Conservation (phyloP, 2,888 invertebrate genomes). For the Crossocerus cetratus region DNA sequence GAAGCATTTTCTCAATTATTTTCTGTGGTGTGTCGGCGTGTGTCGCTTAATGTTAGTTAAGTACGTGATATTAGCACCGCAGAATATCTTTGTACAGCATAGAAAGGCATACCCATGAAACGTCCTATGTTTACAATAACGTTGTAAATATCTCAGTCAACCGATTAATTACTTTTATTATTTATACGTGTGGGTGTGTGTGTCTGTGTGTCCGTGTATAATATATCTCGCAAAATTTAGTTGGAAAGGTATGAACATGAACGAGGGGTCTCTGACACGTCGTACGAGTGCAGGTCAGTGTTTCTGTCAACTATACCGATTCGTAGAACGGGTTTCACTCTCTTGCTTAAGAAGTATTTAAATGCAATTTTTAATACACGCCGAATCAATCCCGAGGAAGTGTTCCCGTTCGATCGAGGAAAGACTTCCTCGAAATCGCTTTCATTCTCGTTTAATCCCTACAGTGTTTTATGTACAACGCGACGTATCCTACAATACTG, state of each 20-base stretch:
- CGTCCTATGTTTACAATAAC: conserved; percentile 36
- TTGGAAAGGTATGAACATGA: conserved; percentile 24
- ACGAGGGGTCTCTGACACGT: conserved; percentile 5
- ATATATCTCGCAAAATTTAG: conserved; percentile 18
- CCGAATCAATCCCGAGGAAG: conserved; percentile 25
- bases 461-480: conserved; percentile 60
- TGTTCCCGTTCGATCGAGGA: conserved; percentile 28
- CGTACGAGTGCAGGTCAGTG: conserved; percentile 9
- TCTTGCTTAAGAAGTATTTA: conserved; percentile 39
- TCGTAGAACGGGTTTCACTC: conserved; percentile 24
- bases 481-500: conserved; percentile 70
- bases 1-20: conserved; percentile 70
- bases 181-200: background rate
- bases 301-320: conserved; percentile 17
- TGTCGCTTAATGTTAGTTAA: conserved; percentile 63
- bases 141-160: conserved; percentile 43
- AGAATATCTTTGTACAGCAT: conserved; percentile 65
- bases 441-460: conserved; percentile 28
- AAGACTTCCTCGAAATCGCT: conserved; percentile 37
- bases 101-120: conserved; percentile 56
- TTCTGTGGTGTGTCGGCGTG: conserved; percentile 19
- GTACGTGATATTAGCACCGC: conserved; percentile 74
- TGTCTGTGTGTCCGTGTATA: no score
- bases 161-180: conserved; percentile 25
- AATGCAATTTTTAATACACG: conserved; percentile 30